These are phyloP conservation scores for Eulemur coronatus DNA, from an alignment of 2,797 vertebrate genomes.

Conservation along the genomic window DNA sequence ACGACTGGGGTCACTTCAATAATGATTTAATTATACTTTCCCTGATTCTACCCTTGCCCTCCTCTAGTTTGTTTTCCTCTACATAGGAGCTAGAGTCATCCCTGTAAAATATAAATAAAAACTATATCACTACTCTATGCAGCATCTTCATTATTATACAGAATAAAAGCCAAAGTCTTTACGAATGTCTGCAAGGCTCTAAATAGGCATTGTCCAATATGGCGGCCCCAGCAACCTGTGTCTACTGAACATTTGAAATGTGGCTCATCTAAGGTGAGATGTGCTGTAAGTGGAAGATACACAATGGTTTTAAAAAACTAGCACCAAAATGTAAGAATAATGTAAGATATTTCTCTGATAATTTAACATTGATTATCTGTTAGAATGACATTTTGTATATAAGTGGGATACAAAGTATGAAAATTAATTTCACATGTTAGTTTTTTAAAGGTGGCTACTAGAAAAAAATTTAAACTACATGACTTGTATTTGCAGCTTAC, in stretches of 20 bases:
- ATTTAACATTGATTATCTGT: not conserved
- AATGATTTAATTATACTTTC: not conserved
- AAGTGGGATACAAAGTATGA: not conserved
- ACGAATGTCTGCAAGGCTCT: not conserved
- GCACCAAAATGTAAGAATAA: not conserved
- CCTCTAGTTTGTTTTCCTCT: not conserved
- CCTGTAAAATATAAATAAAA: conserved; percentile 17
- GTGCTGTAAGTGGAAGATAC: not conserved
- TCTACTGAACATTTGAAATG: not conserved
- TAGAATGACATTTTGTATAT: not conserved
- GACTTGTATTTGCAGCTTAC: not conserved
- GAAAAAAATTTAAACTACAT: not conserved
- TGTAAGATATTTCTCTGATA: not conserved
- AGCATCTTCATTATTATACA: not conserved
- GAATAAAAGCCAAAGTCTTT: not conserved
- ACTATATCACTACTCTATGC: not conserved
- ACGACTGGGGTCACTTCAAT: not conserved
- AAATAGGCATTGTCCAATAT: not conserved
- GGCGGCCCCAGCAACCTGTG: not conserved
- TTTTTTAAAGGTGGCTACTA: not conserved
- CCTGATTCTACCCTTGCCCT: not conserved
- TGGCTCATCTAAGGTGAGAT: not conserved
- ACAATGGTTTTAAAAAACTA: not conserved
- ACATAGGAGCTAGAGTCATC: not conserved
- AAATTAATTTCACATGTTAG: not conserved